Evolutionary conservation across 2,113 vertebrate genomes (phyloP), one percentile per base, ranked within the genome.

Genomic region (Trematomus loennbergii): DNA sequence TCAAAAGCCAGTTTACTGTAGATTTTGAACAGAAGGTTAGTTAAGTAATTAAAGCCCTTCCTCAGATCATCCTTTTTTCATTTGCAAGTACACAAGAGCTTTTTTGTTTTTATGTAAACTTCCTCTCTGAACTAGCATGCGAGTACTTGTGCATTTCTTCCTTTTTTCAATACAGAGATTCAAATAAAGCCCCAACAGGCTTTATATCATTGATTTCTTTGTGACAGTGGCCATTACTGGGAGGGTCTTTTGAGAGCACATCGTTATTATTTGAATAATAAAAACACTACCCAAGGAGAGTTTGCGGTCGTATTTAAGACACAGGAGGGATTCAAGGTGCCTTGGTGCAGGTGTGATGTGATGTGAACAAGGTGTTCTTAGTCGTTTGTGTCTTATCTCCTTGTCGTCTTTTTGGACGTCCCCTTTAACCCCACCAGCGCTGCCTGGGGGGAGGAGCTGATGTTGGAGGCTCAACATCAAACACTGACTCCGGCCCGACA

Each of bases 371-470:
- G 52, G 5, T 13, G 48, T 52, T 57, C 53, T 3, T 12, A 43
- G 43, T 60, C 3, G 9, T 17, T 52, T 18, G 61, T 60, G 45
- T 64, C 15, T 60, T n/a, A 12, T 4, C 48, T 5, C 48, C 43
- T 65, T 5, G 11, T 22, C 15, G 1, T n/a, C 9, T 62, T 70
- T 48, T 1, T 13, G 6, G 45, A 71, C 3, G 20, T 1, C 1
- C 1, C 17, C 0, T 71, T 96, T 86, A 97, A 1, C 96, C 95
- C 96, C 96, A 97, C 87, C 91, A 95, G 1, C 93, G 90, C 3
- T 79, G 88, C 40, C 76, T 94, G 76, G 94, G 84, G 0, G 88
- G 83, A 0, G 92, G 79, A 15, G 77, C 60, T 0, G 82, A 87
- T 3, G 87, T 36, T 0, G 58, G 88, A 0, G 89, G 87, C 0